Conservation (phyloP, 2,797 vertebrate species). For the Clarias fuscus region DNA sequence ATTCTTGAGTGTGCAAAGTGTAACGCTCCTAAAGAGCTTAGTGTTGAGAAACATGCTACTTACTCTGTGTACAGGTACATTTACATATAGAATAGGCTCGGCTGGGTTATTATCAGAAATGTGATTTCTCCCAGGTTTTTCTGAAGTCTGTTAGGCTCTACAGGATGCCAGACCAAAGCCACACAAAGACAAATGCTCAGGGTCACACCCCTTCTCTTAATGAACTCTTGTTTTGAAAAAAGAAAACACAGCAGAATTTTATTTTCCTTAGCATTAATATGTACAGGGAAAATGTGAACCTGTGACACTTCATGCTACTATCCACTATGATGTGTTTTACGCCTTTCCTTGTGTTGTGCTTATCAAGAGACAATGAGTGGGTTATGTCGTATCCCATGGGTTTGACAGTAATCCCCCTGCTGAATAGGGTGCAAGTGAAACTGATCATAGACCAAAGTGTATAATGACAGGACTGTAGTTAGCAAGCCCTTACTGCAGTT, state of each 20-base stretch:
- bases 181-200: conserved; percentile 62
- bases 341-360: conserved; percentile 18
- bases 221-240: conserved; percentile 62
- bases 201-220: conserved; percentile 54
- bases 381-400: conserved; percentile 23
- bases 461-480: conserved; percentile 31
- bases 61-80: conserved; percentile 32
- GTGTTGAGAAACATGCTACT: conserved; percentile 38
- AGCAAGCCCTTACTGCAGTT: conserved; percentile 41
- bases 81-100: conserved; percentile 49
- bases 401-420: conserved; percentile 45
- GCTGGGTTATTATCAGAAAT: conserved; percentile 41
- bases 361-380: conserved; percentile 34
- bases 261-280: conserved; percentile 57
- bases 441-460: conserved; percentile 3
- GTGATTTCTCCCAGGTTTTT: conserved; percentile 37
- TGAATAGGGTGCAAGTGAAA: conserved; percentile 43
- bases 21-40: conserved; percentile 32
- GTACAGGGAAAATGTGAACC: conserved; percentile 50
- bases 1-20: conserved; percentile 20
- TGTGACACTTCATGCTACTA: conserved; percentile 40
- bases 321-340: conserved; percentile 14
- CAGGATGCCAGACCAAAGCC: conserved; percentile 36
- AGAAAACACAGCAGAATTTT: conserved; percentile 60
- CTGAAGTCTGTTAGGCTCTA: conserved; percentile 42